Base-by-base conservation (phyloP, 2,888 invertebrate genomes). In the Luperina testacea region DNA sequence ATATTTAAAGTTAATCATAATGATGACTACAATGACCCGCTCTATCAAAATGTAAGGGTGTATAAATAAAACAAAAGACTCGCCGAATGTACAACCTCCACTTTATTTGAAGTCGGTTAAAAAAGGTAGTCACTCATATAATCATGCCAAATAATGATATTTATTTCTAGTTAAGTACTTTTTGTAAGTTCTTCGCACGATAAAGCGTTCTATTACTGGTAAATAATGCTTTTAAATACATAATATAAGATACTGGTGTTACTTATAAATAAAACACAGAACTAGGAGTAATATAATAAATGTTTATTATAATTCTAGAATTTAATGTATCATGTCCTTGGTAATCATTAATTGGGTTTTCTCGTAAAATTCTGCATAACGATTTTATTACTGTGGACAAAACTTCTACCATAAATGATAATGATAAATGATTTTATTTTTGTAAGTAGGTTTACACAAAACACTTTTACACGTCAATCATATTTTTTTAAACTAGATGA, bases 341-440 rank as follows among this genome's bases (percentile, higher is more conserved):
- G 20, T n/a, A 69, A 64, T 24, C n/a, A 15, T 48, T 65, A 15
- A 32, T 70, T 42, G 27, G 5, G 45, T 77, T 77, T 77, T 68
- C 7, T 38, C 6, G 27, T 27, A 27, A 72, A 64, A 74, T 67
- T 61, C 63, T 69, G 6, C 6, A 6, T 45, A 38, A 15, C 20
- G 38, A 38, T 48, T 72, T 57, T 27, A 74, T 32, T 51, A 51
- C 27, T 24, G 15, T 24, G 15, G 27, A 32, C 9, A 64, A 63
- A 68, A 53, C 20, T 20, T 64, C 3, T n/a, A 59, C 27, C 27
- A 24, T n/a, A n/a, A n/a, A n/a, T n/a, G n/a, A n/a, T n/a, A n/a
- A n/a, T n/a, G n/a, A n/a, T n/a, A n/a, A n/a, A n/a, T n/a, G n/a
- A n/a, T n/a, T n/a, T n/a, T n/a, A n/a, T n/a, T n/a, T n/a, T n/a